These are phyloP conservation scores for Sinocyclocheilus anshuiensis DNA, from an alignment of 2,113 vertebrate genomes.

Conservation along the genomic window DNA sequence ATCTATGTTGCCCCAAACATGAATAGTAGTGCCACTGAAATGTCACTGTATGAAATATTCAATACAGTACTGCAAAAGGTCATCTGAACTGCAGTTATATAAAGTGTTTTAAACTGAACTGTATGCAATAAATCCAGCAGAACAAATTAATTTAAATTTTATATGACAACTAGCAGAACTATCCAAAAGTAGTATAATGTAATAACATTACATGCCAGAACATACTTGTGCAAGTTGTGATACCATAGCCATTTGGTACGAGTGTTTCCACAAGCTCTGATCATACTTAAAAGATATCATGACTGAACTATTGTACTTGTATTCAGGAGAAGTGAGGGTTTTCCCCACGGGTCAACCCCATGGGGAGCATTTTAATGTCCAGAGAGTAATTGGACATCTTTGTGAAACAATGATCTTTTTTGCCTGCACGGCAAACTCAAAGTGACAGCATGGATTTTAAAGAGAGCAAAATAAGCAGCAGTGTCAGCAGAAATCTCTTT, in stretches of 20 bases:
- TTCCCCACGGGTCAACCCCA: not conserved
- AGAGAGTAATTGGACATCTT: conserved; percentile 37
- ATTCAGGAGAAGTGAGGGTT: not conserved
- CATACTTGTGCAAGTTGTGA: not conserved
- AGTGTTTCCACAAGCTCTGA: not conserved
- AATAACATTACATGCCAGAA: not conserved
- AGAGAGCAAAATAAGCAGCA: conserved; percentile 3
- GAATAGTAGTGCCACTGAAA: conserved; percentile 48
- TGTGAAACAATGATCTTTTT: conserved; percentile 31
- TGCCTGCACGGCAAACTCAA: conserved; percentile 37
- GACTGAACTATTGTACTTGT: not conserved
- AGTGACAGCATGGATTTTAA: conserved; percentile 40
- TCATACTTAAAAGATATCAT: not conserved
- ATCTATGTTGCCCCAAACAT: not conserved
- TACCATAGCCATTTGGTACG: not conserved
- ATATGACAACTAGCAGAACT: not conserved
- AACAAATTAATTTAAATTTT: not conserved
- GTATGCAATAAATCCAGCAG: not conserved
- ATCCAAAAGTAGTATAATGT: not conserved
- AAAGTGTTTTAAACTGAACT: not conserved
- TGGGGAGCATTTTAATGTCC: conserved; percentile 35
- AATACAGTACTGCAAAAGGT: conserved; percentile 34
- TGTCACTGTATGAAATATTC: conserved; percentile 55
- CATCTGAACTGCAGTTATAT: conserved; percentile 17
- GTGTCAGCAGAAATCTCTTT: conserved; percentile 21